phyloP scores from a whole-genome alignment of 2,888 invertebrate species.

The Himalopsyche anomala region DNA sequence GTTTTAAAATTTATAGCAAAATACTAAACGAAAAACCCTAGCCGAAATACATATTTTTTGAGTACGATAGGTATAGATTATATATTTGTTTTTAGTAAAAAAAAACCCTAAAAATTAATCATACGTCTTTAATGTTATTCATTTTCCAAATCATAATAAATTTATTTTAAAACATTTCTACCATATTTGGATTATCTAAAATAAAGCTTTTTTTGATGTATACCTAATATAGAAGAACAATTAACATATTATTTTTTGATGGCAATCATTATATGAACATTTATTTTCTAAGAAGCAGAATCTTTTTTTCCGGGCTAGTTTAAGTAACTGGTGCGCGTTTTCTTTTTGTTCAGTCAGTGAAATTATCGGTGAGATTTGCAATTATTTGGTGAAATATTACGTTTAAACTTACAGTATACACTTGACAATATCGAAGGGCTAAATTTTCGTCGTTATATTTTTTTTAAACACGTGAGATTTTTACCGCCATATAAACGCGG shows the following conservation, averaged over 20 bases:
- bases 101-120: no score
- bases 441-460: not conserved
- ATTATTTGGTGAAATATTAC: not conserved
- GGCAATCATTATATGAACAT: not conserved
- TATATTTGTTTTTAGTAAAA: no score
- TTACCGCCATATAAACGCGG: constrained; percentile 56
- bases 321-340: constrained; percentile 60
- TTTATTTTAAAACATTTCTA: no score
- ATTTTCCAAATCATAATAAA: no score
- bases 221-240: not conserved
- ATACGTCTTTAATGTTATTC: no score
- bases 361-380: constrained; percentile 54
- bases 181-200: no score
- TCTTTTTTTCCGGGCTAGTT: constrained; percentile 60
- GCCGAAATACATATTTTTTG: no score
- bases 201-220: no score
- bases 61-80: no score
- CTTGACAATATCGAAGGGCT: not conserved
- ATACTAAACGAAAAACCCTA: no score
- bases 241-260: not conserved
- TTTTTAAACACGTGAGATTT: constrained; percentile 58
- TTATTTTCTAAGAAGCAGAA: constrained; percentile 20
- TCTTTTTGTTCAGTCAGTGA: constrained; percentile 53
- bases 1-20: no score
- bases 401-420: not conserved